These are phyloP conservation scores for Sarcophaga carnaria DNA, from an alignment of 2,888 invertebrate species.

Conservation along the genomic window DNA sequence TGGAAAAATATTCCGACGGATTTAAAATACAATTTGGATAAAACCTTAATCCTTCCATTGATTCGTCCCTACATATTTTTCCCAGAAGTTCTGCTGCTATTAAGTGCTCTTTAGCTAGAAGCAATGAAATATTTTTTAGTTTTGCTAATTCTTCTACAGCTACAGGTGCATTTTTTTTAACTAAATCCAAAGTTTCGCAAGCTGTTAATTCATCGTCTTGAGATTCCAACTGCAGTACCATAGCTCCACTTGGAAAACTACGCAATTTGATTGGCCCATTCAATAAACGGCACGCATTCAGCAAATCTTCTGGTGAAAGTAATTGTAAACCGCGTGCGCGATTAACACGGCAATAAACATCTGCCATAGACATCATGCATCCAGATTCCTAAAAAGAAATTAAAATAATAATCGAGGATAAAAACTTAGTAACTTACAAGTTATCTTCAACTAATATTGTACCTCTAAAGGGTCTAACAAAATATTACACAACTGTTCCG, in stretches of 20 bases:
- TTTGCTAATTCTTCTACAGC: conserved; percentile 95
- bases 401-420: background rate
- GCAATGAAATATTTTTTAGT: conserved; percentile 90
- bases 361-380: conserved; percentile 97
- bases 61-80: conserved; percentile 95
- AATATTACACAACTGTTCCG: conserved; percentile 92
- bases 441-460: background rate
- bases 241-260: conserved; percentile 96
- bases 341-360: conserved; percentile 98
- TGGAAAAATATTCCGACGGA: background rate
- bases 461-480: conserved; percentile 91
- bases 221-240: conserved; percentile 92
- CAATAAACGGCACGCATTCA: conserved; percentile 92
- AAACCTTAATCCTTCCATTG: conserved; percentile 96
- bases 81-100: conserved; percentile 93
- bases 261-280: conserved; percentile 89
- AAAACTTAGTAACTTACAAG: background rate
- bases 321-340: conserved; percentile 97
- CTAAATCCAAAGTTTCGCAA: conserved; percentile 85
- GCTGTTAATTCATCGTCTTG: conserved; percentile 89
- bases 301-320: conserved; percentile 97
- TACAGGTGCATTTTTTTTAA: conserved; percentile 87
- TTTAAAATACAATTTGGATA: conserved; percentile 93
- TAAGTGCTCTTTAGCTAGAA: conserved; percentile 94
- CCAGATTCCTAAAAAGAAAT: conserved; percentile 87